phyloP scores from a whole-genome alignment of 1,140 invertebrate species.

The Manduca sexta region DNA sequence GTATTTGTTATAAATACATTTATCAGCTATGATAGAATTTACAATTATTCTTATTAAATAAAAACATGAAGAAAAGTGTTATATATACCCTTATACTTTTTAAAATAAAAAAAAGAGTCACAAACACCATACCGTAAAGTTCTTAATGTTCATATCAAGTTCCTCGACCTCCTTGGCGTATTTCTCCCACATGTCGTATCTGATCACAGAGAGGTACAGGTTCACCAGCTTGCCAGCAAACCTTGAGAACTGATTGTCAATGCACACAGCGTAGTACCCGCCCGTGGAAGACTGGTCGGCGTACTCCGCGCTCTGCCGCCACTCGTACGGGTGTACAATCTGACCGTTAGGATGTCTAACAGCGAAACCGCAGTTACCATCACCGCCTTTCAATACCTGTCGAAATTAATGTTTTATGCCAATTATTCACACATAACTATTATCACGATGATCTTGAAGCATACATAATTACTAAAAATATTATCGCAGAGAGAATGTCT shows the following conservation, averaged over 20 bases:
- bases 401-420: constrained; percentile 2
- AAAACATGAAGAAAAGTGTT: too few species aligned
- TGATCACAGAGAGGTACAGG: constrained; percentile 93
- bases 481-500: too few species aligned
- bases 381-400: constrained; percentile 89
- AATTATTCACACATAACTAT: too few species aligned
- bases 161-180: constrained; percentile 92
- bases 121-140: constrained; percentile 88
- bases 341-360: constrained; percentile 88
- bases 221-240: constrained; percentile 95
- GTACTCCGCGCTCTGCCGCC: constrained; percentile 89
- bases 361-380: constrained; percentile 93
- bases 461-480: too few species aligned
- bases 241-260: constrained; percentile 95
- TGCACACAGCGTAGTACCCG: constrained; percentile 94
- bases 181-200: constrained; percentile 95
- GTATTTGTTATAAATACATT: too few species aligned
- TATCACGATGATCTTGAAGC: too few species aligned
- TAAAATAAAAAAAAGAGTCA: too few species aligned
- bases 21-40: too few species aligned
- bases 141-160: constrained; percentile 89
- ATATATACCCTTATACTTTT: too few species aligned
- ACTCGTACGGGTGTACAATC: constrained; percentile 92
- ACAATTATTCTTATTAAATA: too few species aligned
- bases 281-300: constrained; percentile 86